A percentile compares a stretch with the other conserved stretches of the same genome.
These are phyloP conservation scores for Micropoecilia bifurca DNA, from an alignment of 2,797 vertebrate genomes.

Conservation along the genomic window DNA sequence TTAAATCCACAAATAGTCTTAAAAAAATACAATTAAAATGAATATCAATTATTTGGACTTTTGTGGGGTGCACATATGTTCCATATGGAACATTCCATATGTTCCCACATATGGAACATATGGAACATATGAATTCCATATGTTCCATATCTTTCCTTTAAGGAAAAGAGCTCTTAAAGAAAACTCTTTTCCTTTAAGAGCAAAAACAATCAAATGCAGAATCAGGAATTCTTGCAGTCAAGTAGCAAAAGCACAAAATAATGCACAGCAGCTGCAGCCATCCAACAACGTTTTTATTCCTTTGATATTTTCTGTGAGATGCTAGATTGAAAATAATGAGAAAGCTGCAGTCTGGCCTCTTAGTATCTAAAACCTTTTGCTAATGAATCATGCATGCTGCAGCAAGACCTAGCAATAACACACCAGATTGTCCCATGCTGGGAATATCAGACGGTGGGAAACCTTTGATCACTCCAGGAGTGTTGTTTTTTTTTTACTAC, in stretches of 20 bases:
- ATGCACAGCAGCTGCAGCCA: background rate
- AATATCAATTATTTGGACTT: too few species aligned
- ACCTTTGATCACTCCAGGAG: slow-evolving; percentile 36
- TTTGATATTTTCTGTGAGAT: background rate
- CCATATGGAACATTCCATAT: too few species aligned
- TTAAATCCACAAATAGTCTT: too few species aligned
- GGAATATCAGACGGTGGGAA: slow-evolving; percentile 42
- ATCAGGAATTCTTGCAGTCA: background rate
- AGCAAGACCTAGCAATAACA: slow-evolving; percentile 54
- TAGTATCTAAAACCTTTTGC: background rate
- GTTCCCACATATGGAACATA: too few species aligned
- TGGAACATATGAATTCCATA: too few species aligned
- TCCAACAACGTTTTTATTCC: background rate
- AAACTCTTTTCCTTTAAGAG: background rate
- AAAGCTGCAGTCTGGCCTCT: background rate
- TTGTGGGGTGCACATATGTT: too few species aligned
- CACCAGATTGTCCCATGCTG: slow-evolving; percentile 39
- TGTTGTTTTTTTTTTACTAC: slow-evolving; percentile 14
- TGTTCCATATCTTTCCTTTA: too few species aligned
- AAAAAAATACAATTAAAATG: too few species aligned
- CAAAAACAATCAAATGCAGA: background rate
- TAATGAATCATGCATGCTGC: background rate
- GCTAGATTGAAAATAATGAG: background rate
- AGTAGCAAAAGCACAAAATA: background rate
- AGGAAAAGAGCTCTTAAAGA: too few species aligned